Conservation (phyloP, 2,113 vertebrate genomes). For the Clinocottus analis region DNA sequence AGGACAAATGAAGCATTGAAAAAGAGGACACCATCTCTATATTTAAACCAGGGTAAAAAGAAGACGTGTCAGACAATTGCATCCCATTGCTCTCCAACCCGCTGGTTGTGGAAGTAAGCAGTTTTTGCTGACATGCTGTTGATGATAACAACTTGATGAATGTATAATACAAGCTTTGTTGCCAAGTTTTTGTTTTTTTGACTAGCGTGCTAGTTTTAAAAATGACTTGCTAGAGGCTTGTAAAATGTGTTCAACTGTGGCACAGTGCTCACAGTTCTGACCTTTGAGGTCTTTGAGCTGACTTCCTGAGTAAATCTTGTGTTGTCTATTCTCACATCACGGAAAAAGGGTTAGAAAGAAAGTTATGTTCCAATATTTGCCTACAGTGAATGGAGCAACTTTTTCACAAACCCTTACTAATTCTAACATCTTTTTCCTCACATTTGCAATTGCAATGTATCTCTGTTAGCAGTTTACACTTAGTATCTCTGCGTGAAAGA, state of each 20-base stretch:
- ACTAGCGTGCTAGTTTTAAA: not conserved
- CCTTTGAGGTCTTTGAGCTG: not conserved
- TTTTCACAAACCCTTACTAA: conserved; percentile 18
- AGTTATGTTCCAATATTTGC: not conserved
- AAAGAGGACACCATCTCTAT: conserved; percentile 58
- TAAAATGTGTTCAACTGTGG: not conserved
- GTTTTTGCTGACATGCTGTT: not conserved
- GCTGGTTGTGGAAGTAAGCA: not conserved
- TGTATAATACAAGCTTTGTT: not conserved
- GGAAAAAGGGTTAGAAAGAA: not conserved
- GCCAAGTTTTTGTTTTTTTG: not conserved
- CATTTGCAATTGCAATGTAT: conserved; percentile 49
- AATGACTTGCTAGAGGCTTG: not conserved
- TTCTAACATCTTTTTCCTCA: conserved; percentile 28
- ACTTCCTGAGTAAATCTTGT: conserved; percentile 5
- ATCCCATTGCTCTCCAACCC: not conserved
- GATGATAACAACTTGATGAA: conserved; percentile 5
- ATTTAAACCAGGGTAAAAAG: conserved; percentile 56
- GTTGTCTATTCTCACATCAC: not conserved
- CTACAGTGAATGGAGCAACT: not conserved
- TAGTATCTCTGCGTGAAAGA: conserved; percentile 54
- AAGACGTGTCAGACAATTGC: conserved; percentile 38
- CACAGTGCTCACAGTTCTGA: conserved; percentile 2
- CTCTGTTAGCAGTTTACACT: conserved; percentile 58
- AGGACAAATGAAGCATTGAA: conserved; percentile 70